These are phyloP conservation scores for Tyria jacobaeae DNA, from an alignment of 2,888 invertebrate species.

Conservation along the genomic window DNA sequence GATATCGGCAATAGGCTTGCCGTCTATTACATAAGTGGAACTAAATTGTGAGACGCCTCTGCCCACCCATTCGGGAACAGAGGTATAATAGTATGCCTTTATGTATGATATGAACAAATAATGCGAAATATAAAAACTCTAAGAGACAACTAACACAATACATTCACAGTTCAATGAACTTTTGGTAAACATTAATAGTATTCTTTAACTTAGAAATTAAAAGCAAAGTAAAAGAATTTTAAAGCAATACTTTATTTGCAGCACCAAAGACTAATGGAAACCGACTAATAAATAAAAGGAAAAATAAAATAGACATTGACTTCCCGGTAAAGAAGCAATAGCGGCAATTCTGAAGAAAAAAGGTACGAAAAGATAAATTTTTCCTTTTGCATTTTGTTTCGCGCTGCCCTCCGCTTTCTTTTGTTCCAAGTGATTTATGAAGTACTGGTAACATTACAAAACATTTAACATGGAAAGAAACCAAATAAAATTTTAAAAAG, in stretches of 20 bases:
- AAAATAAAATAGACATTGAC: constrained; percentile 59
- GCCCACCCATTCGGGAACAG: too few relatives aligned
- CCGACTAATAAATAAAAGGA: constrained; percentile 45
- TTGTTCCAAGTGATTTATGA: constrained; percentile 71
- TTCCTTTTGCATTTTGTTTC: constrained; percentile 52
- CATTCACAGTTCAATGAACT: neutral
- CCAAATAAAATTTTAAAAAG: constrained; percentile 58
- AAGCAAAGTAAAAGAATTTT: constrained; percentile 13
- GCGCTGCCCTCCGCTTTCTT: constrained; percentile 58
- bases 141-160: neutral
- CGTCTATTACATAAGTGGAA: too few relatives aligned
- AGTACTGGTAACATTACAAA: constrained; percentile 69
- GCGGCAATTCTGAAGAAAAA: constrained; percentile 57
- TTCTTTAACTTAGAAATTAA: neutral
- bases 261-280: constrained; percentile 24
- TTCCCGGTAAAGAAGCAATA: constrained; percentile 60
- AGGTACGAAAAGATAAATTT: constrained; percentile 50
- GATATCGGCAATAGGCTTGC: too few relatives aligned
- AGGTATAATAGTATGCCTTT: too few relatives aligned
- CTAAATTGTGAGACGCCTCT: too few relatives aligned
- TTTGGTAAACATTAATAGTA: constrained; percentile 7
- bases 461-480: constrained; percentile 67
- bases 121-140: neutral
- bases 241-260: constrained; percentile 8
- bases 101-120: too few relatives aligned